Percentiles rank a stretch among this genome's conserved stretches.
phyloP scores from a whole-genome alignment of 2,888 invertebrate genomes.

The Coleophora deauratella region DNA sequence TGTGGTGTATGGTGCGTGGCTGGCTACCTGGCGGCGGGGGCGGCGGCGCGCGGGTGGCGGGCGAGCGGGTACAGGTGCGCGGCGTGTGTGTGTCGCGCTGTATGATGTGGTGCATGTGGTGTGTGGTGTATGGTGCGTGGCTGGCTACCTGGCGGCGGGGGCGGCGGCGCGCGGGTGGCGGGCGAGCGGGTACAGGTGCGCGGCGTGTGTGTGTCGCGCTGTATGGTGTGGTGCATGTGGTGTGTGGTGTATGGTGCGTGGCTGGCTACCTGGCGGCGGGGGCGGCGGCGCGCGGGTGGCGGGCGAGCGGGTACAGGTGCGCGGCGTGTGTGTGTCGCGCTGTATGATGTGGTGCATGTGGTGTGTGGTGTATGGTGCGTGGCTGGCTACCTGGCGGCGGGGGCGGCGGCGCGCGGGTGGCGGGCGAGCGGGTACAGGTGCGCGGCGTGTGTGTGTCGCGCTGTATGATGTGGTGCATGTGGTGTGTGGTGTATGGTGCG shows the following conservation, averaged over 20 bases:
- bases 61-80: background rate
- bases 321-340: too few species aligned
- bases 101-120: background rate
- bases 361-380: constrained; percentile 28
- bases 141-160: background rate
- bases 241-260: background rate
- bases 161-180: constrained; percentile 22
- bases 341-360: too few species aligned
- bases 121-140: background rate
- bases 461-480: too few species aligned
- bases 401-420: background rate
- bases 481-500: too few species aligned
- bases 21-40: too few species aligned
- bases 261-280: background rate
- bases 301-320: background rate
- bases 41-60: background rate
- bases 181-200: constrained; percentile 39
- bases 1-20: too few species aligned
- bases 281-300: background rate
- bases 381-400: background rate
- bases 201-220: background rate
- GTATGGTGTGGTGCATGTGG: background rate
- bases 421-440: background rate
- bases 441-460: too few species aligned
- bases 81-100: background rate